phyloP scores from a whole-genome alignment of 2,888 invertebrate genomes.

The Ametastegia equiseti region DNA sequence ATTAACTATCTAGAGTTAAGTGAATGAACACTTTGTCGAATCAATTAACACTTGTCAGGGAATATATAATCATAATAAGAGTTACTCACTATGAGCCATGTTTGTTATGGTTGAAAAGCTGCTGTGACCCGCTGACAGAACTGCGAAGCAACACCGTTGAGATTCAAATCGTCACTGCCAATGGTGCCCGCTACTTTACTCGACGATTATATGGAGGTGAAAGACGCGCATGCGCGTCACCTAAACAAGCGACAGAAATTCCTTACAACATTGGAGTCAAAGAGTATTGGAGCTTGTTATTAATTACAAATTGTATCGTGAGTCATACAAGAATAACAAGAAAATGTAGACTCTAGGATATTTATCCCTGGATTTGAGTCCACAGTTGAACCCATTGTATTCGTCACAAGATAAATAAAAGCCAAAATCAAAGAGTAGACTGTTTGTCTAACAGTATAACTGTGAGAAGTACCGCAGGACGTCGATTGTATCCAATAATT shows the following conservation, averaged over 20 bases:
- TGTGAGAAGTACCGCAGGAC: too few relatives aligned
- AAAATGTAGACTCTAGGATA: slow-evolving; percentile 35
- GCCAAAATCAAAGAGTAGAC: not conserved
- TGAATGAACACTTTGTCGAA: slow-evolving; percentile 14
- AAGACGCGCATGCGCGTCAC: slow-evolving; percentile 28
- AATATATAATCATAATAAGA: slow-evolving; percentile 3
- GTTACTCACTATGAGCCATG: slow-evolving; percentile 47
- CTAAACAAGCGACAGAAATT: not conserved
- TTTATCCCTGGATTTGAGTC: not conserved
- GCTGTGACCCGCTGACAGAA: slow-evolving; percentile 28
- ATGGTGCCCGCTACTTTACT: slow-evolving; percentile 14
- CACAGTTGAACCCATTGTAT: not conserved
- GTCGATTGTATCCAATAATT: too few relatives aligned
- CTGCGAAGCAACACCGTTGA: slow-evolving; percentile 42
- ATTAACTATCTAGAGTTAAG: not conserved
- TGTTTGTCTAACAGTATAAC: not conserved
- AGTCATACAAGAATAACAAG: slow-evolving; percentile 31
- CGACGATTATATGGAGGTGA: not conserved
- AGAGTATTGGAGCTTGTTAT: slow-evolving; percentile 34
- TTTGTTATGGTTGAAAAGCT: slow-evolving; percentile 38
- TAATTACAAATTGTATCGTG: slow-evolving; percentile 40
- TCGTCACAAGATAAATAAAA: not conserved
- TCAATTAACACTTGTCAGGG: slow-evolving; percentile 22
- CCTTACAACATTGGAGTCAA: slow-evolving; percentile 34
- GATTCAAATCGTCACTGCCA: slow-evolving; percentile 47